Conservation (phyloP, 2,113 vertebrate genomes). For the Cavia porcellus region DNA sequence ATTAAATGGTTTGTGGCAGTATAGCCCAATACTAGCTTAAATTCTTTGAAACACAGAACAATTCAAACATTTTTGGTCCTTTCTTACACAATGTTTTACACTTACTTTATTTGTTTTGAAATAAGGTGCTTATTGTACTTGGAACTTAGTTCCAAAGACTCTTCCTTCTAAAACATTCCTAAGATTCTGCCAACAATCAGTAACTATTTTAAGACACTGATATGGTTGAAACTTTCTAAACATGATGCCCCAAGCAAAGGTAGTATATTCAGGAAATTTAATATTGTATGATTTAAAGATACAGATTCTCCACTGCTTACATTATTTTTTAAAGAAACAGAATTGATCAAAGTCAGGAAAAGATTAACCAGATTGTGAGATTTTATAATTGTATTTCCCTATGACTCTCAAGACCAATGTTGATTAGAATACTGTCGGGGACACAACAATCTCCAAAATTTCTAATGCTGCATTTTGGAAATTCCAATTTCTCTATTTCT, state of each 20-base stretch:
- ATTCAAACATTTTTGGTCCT: neutral
- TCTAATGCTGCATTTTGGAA: neutral
- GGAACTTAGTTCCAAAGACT: neutral
- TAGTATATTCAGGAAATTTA: neutral
- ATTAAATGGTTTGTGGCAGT: neutral
- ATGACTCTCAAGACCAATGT: neutral
- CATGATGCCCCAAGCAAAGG: neutral
- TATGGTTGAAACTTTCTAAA: neutral
- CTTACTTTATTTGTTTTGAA: constrained; percentile 7
- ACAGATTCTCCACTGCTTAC: neutral
- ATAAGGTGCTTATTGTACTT: neutral
- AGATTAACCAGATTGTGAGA: neutral
- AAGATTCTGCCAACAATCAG: neutral
- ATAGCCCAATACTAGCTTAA: neutral
- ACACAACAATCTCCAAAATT: neutral
- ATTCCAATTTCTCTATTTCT: neutral
- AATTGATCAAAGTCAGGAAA: neutral
- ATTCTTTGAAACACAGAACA: neutral
- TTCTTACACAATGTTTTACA: neutral
- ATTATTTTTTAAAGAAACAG: neutral
- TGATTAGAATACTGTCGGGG: neutral
- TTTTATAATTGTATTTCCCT: neutral
- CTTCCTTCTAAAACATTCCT: neutral
- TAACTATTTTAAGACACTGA: neutral
- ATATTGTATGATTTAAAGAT: neutral